Evolutionary conservation across 2,888 invertebrate species (phyloP), one percentile per base, ranked within the genome.

Genomic region (Asteroscopus sphinx): DNA sequence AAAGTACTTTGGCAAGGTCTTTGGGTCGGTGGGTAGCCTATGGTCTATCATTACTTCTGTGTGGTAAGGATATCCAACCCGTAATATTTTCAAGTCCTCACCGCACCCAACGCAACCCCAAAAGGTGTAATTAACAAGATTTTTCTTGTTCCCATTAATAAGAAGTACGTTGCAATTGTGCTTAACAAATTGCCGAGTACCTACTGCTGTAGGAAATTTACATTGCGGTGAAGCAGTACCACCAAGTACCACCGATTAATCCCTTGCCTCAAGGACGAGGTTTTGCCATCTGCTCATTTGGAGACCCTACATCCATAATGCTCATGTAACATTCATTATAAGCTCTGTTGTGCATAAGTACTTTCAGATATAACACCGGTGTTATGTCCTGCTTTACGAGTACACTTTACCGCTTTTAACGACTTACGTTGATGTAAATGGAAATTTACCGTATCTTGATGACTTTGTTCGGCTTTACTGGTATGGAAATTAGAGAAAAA

Each of bases 321-420:
- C 85, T 86, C 83, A 83, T 83, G 82, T 85, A 77, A 85, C 84
- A 85, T 86, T 86, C 79, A 85, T 85, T 80, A 80, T 80, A 83
- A 79, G 79, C 79, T 55, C 61, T 65, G 62, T 75, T 68, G 69
- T 78, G 71, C 65, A 72, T 72, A 69, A 73, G 73, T 77, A 75
- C 68, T 78, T 82, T 80, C 73, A 76, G 77, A 80, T 82, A 82
- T 75, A 66, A 76, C 66, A 68, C 57, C 67, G 56, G 67, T 69
- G 68, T 67, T 66, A 67, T 67, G 65, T 73, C 72, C 69, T 73
- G 71, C 59, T 69, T 68, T 73, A 67, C 67, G 71, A 64, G 68
- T 42, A 76, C 51, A 73, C 46, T 73, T 75, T 60, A 35, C 16
- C 65, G 52, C 54, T 46, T 73, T 68, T 68, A 75, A 66, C 59